These are phyloP conservation scores for Sitophilus oryzae DNA, from an alignment of 1,140 invertebrate species.

Conservation along the genomic window DNA sequence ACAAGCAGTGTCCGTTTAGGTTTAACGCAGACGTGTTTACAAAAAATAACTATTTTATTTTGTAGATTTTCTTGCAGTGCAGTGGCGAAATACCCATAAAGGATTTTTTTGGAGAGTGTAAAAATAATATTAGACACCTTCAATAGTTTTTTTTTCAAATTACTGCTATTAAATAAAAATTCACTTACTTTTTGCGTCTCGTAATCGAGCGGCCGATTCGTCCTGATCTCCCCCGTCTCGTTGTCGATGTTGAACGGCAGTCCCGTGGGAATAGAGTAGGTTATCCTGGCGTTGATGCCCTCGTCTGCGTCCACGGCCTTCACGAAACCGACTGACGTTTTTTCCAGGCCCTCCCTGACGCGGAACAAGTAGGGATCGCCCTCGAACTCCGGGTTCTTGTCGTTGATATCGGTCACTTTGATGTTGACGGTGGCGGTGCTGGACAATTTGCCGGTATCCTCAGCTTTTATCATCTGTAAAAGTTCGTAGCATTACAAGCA, in stretches of 20 bases:
- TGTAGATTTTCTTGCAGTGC: too few species aligned
- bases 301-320: constrained; percentile 80
- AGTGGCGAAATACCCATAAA: too few species aligned
- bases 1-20: too few species aligned
- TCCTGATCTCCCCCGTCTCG: constrained; percentile 71
- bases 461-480: constrained; percentile 66
- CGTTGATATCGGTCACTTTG: constrained; percentile 84
- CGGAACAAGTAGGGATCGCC: constrained; percentile 71
- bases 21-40: too few species aligned
- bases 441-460: constrained; percentile 75
- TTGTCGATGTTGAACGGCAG: constrained; percentile 74
- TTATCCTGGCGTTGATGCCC: constrained; percentile 57
- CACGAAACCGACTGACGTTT: constrained; percentile 67
- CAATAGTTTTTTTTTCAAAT: constrained; percentile 5
- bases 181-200: constrained; percentile 66
- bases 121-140: too few species aligned
- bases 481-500: too few species aligned
- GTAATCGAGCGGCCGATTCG: constrained; percentile 73
- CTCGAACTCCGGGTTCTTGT: constrained; percentile 80
- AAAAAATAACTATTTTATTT: too few species aligned
- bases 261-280: constrained; percentile 68
- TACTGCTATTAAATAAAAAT: neutral
- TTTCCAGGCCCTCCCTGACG: constrained; percentile 71
- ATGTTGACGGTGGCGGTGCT: constrained; percentile 81
- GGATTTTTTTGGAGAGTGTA: too few species aligned